A percentile compares a stretch with the other conserved stretches of the same genome.
Evolutionary conservation across 2,113 vertebrate genomes (phyloP).

Genomic region (Chaetorhynchus papuensis): DNA sequence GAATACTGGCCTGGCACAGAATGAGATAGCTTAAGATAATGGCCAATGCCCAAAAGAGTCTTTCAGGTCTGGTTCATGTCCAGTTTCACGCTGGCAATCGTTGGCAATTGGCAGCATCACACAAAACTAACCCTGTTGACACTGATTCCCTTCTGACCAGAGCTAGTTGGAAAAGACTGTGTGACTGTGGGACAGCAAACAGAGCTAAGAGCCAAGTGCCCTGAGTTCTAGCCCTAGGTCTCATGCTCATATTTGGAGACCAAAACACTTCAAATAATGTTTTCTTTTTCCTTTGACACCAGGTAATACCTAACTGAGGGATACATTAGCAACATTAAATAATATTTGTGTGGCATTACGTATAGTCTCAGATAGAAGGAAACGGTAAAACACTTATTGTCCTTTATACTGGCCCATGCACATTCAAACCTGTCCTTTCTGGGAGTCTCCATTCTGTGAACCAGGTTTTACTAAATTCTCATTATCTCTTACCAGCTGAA

Average conservation of each 20-base stretch:
- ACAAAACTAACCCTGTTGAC: not conserved
- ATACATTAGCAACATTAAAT: not conserved
- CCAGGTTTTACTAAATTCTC: not conserved
- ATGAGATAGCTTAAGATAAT: not conserved
- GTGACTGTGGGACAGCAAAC: not conserved
- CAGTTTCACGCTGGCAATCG: not conserved
- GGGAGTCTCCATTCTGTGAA: not conserved
- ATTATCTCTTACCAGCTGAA: not conserved
- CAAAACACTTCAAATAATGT: not conserved
- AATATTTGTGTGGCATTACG: not conserved
- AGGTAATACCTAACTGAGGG: not conserved
- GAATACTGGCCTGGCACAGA: not conserved
- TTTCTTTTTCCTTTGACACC: not conserved
- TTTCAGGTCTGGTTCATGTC: not conserved
- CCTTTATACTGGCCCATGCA: not conserved
- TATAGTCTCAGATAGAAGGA: not conserved
- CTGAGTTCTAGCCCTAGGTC: not conserved
- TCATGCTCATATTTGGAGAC: not conserved
- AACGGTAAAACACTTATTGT: not conserved
- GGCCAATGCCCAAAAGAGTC: not conserved
- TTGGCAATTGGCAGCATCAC: accelerated
- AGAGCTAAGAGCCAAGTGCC: not conserved
- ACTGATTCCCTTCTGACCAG: not conserved
- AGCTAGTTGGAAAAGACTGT: not conserved
- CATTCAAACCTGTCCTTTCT: not conserved